Evolutionary conservation across 2,797 vertebrate genomes (phyloP).

Genomic region (Paedocypris micromegethes): DNA sequence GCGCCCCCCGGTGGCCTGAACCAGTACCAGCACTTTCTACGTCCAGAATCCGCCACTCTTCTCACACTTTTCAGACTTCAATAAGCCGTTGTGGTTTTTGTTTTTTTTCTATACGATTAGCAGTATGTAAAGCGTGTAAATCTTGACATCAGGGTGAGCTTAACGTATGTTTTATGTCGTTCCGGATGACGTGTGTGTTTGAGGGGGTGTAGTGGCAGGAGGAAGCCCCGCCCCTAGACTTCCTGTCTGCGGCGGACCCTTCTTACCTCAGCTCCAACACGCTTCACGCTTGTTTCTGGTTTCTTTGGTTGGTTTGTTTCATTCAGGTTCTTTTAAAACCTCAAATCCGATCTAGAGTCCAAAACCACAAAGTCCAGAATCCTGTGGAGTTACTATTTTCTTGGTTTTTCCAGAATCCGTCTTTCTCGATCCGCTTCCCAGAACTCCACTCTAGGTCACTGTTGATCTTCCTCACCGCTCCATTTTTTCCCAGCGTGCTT

Average conservation of each 20-base stretch:
- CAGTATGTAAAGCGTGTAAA: constrained; percentile 63
- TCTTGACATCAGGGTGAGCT: constrained; percentile 75
- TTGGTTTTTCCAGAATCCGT: not conserved
- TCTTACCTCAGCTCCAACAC: constrained; percentile 34
- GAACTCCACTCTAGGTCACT: constrained; percentile 23
- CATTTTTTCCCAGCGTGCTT: constrained; percentile 58
- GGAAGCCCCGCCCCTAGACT: too few relatives aligned
- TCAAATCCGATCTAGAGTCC: not conserved
- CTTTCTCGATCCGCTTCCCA: constrained; percentile 28
- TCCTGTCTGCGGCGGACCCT: constrained; percentile 2
- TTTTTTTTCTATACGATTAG: constrained; percentile 55
- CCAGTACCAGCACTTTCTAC: constrained; percentile 54
- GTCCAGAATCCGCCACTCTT: constrained; percentile 45
- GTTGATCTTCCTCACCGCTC: constrained; percentile 36
- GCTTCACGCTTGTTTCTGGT: not conserved
- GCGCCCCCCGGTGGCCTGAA: constrained; percentile 35
- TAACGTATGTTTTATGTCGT: constrained; percentile 53
- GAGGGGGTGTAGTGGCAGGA: constrained; percentile 41
- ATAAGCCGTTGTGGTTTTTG: constrained; percentile 54
- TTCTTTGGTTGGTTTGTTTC: constrained; percentile 13
- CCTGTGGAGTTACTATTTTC: constrained; percentile 38
- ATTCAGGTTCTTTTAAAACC: constrained; percentile 34
- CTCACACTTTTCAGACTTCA: constrained; percentile 66
- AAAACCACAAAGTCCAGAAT: constrained; percentile 11
- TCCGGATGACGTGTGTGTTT: constrained; percentile 55